Base-by-base conservation (phyloP, 2,113 vertebrate genomes). In the Hippocampus zosterae region DNA sequence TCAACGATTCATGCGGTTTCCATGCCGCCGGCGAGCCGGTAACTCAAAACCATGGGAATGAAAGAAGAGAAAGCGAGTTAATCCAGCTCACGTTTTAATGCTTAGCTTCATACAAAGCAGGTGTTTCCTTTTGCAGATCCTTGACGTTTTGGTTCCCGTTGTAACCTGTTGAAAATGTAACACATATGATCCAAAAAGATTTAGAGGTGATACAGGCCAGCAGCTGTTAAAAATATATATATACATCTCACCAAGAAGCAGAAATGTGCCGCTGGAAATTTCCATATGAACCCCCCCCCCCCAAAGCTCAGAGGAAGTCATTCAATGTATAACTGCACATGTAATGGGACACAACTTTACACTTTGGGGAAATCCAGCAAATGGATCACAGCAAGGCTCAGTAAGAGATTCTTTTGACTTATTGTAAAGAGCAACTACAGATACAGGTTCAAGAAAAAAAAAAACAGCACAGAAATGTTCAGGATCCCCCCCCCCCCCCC, bases 1-100 rank as follows among this genome's bases (percentile, higher is more conserved):
- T 92, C 67, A 85, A 91, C 77, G 82, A 87, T 92, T 91, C 69
- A 92, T 86, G 83, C 59, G 52, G 74, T 83, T 83, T 85, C 77
- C 67, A 74, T 63, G 72, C 68, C 76, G 53, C 61, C 61, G n/a
- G 78, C 74, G 27, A 67, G 63, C 37, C 48, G 46, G 84, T 74
- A 86, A 87, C 80, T 60, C 70, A 61, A 89, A 74, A 86, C 86
- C 77, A 69, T 50, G 69, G 73, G 77, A 76, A 69, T 25, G 48
- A 55, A 63, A 69, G 74, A 64, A 73, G 50, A 41, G 53, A 70
- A 73, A 72, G 75, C 16, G 65, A 78, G 66, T 74, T 84, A 76
- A 88, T 81, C 70, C 70, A 9, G 5, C 33, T 75, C 69, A 65
- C 6, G 1, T 78, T 77, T 81, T 70, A 25, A 67, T 66, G 56